Percentiles rank a stretch among this genome's conserved stretches.
Evolutionary conservation across 2,113 vertebrate species (phyloP).

Genomic region (Heloderma charlesbogerti): DNA sequence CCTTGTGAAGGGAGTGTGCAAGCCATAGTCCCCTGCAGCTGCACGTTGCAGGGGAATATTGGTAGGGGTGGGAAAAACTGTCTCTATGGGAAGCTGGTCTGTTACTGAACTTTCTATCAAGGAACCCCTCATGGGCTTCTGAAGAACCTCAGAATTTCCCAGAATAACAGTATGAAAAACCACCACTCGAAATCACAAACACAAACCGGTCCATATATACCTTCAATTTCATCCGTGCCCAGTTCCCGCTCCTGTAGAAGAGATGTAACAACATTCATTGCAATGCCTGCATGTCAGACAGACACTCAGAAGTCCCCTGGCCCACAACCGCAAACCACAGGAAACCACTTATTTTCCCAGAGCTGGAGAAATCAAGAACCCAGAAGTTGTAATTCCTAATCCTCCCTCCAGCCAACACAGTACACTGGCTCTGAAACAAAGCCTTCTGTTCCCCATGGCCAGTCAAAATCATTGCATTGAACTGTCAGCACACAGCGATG

Average conservation of each 20-base stretch:
- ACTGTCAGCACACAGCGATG: neutral
- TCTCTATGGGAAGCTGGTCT: neutral
- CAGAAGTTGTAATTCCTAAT: conserved; percentile 64
- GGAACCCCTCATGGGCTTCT: neutral
- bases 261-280: neutral
- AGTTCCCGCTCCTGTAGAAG: conserved; percentile 64
- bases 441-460: neutral
- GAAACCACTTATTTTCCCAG: neutral
- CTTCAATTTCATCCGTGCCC: conserved; percentile 72
- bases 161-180: neutral
- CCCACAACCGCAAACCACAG: neutral
- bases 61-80: neutral
- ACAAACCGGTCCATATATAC: conserved; percentile 27
- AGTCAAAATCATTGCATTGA: neutral
- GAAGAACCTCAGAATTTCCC: neutral
- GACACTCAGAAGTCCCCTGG: neutral
- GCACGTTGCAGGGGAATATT: neutral
- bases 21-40: neutral
- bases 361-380: neutral
- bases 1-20: too few relatives aligned
- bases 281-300: neutral
- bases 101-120: neutral
- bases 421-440: neutral
- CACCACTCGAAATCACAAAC: neutral
- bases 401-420: neutral